phyloP scores from a whole-genome alignment of 2,888 invertebrate genomes.

The Crioceris asparagi region DNA sequence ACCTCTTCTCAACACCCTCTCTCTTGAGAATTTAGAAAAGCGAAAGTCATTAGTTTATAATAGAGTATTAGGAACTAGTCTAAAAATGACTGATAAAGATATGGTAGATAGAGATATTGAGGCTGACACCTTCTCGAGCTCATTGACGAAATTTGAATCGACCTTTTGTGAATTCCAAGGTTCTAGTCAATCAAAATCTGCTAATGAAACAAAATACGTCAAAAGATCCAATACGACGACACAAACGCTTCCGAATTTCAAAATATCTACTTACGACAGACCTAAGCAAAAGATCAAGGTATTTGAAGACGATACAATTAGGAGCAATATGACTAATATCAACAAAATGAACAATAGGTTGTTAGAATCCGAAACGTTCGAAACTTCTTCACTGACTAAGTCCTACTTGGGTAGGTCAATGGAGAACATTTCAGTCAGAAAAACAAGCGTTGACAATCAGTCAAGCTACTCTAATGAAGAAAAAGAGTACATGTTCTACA shows the following conservation, averaged over 20 bases:
- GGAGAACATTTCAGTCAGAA: slow-evolving; percentile 26
- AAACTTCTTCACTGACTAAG: slow-evolving; percentile 9
- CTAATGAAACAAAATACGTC: slow-evolving; percentile 8
- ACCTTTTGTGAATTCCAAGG: slow-evolving; percentile 21
- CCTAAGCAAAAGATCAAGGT: slow-evolving; percentile 37
- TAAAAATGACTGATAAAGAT: slow-evolving; percentile 29
- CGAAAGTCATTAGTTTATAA: slow-evolving; percentile 37
- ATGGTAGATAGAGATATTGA: slow-evolving; percentile 10
- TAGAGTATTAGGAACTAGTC: slow-evolving; percentile 36
- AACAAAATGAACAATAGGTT: slow-evolving; percentile 17
- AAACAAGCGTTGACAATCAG: slow-evolving; percentile 13
- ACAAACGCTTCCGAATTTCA: slow-evolving; percentile 35
- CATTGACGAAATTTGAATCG: slow-evolving; percentile 21
- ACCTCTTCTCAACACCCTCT: slow-evolving; percentile 31
- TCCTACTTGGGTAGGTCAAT: slow-evolving; percentile 23
- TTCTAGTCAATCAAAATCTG: slow-evolving; percentile 18
- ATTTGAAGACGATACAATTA: slow-evolving; percentile 37
- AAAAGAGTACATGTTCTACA: slow-evolving; percentile 28
- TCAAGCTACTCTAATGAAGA: slow-evolving; percentile 11
- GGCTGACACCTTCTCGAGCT: slow-evolving; percentile 22
- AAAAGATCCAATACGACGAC: slow-evolving; percentile 10
- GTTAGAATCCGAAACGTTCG: slow-evolving; percentile 5
- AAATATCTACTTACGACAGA: slow-evolving; percentile 37
- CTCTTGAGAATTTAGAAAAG: slow-evolving; percentile 36
- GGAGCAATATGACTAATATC: slow-evolving; percentile 30